phyloP scores from a whole-genome alignment of 2,113 vertebrate genomes.

The Craseonycteris thonglongyai region DNA sequence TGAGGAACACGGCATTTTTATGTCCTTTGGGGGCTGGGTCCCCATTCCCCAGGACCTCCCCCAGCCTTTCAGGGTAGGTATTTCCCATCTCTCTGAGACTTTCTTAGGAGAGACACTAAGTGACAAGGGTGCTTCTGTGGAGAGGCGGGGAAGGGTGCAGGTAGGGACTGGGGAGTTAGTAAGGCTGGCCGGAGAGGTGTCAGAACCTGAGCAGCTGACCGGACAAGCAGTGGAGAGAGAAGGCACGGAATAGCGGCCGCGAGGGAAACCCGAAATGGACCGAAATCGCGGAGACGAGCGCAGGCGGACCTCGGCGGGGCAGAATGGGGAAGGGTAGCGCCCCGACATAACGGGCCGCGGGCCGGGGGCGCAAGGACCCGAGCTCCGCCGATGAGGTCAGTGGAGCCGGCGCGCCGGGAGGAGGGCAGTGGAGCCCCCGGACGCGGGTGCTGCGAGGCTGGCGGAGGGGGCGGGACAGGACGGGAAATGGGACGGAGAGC shows the following conservation, averaged over 20 bases:
- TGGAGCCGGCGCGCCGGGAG: neutral
- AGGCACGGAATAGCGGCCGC: neutral
- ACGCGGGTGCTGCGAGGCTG: neutral
- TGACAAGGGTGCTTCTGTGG: neutral
- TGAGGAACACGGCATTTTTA: neutral
- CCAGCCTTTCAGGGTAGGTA: neutral
- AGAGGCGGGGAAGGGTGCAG: neutral
- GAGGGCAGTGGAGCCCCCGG: neutral
- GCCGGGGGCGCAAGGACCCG: neutral
- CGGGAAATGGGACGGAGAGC: neutral
- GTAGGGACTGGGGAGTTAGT: neutral
- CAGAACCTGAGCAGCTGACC: neutral
- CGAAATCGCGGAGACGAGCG: neutral
- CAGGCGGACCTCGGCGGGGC: neutral
- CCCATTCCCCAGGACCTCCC: neutral
- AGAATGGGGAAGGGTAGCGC: neutral
- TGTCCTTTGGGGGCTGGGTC: neutral
- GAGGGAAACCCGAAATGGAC: neutral
- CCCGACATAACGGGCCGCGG: neutral
- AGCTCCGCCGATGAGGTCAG: slow-evolving; percentile 39
- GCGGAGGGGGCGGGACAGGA: slow-evolving; percentile 36
- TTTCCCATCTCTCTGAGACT: neutral
- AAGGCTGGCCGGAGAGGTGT: neutral
- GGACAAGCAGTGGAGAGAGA: neutral
- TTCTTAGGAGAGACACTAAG: neutral